Evolutionary conservation across 2,888 invertebrate species (phyloP).

Genomic region (Petrolisthes manimaculis): DNA sequence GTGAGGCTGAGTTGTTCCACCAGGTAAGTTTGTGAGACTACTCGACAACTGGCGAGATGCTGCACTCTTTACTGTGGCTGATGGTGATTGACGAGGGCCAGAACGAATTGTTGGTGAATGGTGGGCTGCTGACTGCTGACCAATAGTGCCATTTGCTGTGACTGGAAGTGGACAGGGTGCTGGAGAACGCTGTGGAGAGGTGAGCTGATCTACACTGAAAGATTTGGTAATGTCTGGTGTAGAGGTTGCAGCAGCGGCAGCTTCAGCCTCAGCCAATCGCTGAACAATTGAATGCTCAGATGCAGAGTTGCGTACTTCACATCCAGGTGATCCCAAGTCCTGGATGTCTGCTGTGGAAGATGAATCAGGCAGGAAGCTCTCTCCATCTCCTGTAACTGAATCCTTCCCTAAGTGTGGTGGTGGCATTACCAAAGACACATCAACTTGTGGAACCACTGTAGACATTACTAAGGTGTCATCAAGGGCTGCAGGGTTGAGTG

Average conservation of each 20-base stretch:
- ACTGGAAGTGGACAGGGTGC: conserved; percentile 34
- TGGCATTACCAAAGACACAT: conserved; percentile 89
- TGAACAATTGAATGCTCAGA: conserved; percentile 72
- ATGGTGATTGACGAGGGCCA: conserved; percentile 47
- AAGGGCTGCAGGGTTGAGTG: conserved; percentile 37
- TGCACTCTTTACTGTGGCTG: conserved; percentile 40
- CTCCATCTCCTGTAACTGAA: conserved; percentile 77
- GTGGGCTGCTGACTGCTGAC: conserved; percentile 39
- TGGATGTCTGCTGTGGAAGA: conserved; percentile 84
- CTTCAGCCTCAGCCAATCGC: conserved; percentile 45
- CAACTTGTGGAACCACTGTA: conserved; percentile 84
- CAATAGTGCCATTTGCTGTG: conserved; percentile 51
- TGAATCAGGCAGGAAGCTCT: conserved; percentile 87
- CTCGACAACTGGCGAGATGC: conserved; percentile 49
- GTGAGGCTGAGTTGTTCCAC: conserved; percentile 62
- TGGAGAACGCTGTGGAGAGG: conserved; percentile 51
- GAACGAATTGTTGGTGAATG: conserved; percentile 26
- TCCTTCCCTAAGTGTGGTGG: conserved; percentile 86
- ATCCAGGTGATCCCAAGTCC: conserved; percentile 73
- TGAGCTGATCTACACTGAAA: conserved; percentile 66
- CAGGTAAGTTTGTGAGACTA: conserved; percentile 64
- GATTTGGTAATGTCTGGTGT: conserved; percentile 66
- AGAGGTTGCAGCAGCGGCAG: conserved; percentile 46
- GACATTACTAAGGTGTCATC: conserved; percentile 72
- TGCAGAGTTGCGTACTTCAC: conserved; percentile 61